These are phyloP conservation scores for Sialia sialis DNA, from an alignment of 2,113 vertebrate genomes.

Conservation along the genomic window DNA sequence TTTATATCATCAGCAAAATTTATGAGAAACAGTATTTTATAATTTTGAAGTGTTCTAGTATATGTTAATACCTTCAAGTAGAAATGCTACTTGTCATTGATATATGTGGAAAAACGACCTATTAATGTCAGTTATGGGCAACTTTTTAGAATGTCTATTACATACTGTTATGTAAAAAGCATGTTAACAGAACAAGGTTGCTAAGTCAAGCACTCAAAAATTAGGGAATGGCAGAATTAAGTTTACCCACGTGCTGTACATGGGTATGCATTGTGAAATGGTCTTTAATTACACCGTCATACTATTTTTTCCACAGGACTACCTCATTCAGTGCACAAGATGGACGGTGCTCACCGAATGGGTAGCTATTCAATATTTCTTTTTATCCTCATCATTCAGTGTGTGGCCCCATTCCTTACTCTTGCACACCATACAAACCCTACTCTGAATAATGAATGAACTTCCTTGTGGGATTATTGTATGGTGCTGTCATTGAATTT, in stretches of 20 bases:
- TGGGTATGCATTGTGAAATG: constrained; percentile 23
- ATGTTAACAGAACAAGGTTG: constrained; percentile 20
- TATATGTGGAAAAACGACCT: background rate
- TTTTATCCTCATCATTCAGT: constrained; percentile 68
- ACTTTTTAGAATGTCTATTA: background rate
- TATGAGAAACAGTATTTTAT: background rate
- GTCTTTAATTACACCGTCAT: constrained; percentile 64
- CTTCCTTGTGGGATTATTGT: constrained; percentile 49
- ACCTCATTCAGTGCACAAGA: constrained; percentile 72
- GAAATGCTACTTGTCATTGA: background rate
- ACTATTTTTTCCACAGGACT: constrained; percentile 69
- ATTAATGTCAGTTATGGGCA: background rate
- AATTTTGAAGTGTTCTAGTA: background rate
- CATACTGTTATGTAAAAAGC: background rate
- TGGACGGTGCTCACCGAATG: constrained; percentile 70
- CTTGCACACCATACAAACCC: constrained; percentile 55
- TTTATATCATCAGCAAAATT: background rate
- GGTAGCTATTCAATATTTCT: constrained; percentile 71
- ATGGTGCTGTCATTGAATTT: constrained; percentile 50
- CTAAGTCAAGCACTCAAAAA: constrained; percentile 51
- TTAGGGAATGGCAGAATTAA: constrained; percentile 1
- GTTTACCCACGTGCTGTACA: background rate
- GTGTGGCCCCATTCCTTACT: constrained; percentile 64
- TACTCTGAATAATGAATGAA: constrained; percentile 50
- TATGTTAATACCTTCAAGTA: background rate